phyloP scores from a whole-genome alignment of 2,797 vertebrate species.

The Potorous gilbertii region DNA sequence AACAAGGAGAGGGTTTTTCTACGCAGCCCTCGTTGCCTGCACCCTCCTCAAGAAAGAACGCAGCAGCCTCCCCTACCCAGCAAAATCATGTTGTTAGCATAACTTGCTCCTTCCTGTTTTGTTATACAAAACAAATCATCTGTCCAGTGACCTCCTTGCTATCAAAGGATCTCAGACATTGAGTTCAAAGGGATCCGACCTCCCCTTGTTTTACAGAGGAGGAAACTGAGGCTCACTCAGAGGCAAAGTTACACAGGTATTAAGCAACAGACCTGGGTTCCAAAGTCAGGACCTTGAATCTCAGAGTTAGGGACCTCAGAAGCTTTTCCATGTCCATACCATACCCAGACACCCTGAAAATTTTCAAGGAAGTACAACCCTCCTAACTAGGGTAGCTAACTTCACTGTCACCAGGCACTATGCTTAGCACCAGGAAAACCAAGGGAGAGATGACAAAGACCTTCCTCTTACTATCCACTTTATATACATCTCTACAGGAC shows the following conservation, averaged over 20 bases:
- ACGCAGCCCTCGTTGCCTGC: neutral
- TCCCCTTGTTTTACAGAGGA: neutral
- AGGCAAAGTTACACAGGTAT: neutral
- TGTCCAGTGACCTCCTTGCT: constrained; percentile 59
- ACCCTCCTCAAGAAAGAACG: constrained; percentile 49
- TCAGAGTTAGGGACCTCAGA: neutral
- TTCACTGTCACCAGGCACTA: neutral
- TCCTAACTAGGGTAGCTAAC: neutral
- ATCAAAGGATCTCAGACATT: neutral
- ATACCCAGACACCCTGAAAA: neutral
- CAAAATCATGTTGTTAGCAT: constrained; percentile 22
- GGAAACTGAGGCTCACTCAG: neutral
- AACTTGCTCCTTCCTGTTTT: constrained; percentile 35
- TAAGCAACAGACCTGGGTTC: neutral
- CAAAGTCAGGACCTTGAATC: neutral
- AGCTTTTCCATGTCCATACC: neutral
- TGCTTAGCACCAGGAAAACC: neutral
- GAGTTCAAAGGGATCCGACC: neutral
- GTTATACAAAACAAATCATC: constrained; percentile 57
- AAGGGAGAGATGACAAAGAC: neutral
- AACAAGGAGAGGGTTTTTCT: constrained; percentile 57
- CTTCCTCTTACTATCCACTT: neutral
- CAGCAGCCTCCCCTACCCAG: constrained; percentile 46
- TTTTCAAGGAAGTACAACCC: neutral
- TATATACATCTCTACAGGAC: neutral